These are phyloP conservation scores for Todus mexicanus DNA, from an alignment of 2,797 vertebrate genomes.

Conservation along the genomic window DNA sequence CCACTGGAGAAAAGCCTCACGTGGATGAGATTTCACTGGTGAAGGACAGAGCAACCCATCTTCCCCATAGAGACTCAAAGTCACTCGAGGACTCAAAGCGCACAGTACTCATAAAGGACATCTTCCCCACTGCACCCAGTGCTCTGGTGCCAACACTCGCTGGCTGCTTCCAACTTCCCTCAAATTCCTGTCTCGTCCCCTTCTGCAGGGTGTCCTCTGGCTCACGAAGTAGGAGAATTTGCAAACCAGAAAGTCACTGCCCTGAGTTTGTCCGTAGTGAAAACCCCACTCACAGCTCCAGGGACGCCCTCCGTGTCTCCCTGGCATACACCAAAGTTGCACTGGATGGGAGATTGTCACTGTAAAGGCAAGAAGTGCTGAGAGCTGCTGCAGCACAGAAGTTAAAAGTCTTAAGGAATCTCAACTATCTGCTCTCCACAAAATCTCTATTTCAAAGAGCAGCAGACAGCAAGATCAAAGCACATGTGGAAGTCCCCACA, in stretches of 20 bases:
- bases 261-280: neutral
- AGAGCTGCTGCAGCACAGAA: neutral
- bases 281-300: neutral
- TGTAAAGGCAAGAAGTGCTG: accelerated
- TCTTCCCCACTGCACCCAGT: neutral
- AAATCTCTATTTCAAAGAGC: neutral
- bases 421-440: neutral
- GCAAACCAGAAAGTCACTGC: neutral
- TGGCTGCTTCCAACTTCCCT: neutral
- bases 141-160: neutral
- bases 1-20: conserved; percentile 47
- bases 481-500: neutral
- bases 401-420: neutral
- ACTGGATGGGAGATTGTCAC: neutral
- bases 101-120: neutral
- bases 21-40: neutral
- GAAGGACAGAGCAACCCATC: neutral
- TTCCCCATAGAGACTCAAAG: neutral
- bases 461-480: conserved; percentile 33
- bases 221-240: neutral
- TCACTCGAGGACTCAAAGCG: neutral
- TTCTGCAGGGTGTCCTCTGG: neutral
- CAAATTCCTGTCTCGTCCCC: neutral
- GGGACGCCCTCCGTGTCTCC: neutral
- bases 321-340: neutral